phyloP scores from a whole-genome alignment of 1,140 invertebrate species.

The Anastatus disparis region DNA sequence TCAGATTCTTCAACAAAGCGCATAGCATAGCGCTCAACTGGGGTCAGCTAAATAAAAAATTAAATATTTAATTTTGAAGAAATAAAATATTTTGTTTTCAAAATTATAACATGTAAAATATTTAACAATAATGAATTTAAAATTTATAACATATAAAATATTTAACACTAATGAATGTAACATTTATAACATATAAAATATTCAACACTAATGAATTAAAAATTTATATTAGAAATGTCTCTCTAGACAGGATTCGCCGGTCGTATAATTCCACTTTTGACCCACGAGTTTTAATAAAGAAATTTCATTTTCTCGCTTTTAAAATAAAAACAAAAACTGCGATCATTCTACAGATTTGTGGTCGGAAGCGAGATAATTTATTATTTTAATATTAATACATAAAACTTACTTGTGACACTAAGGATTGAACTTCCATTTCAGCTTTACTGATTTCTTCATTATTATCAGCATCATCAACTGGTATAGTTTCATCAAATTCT shows the following conservation, averaged over 20 bases:
- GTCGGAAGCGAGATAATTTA: constrained; percentile 35
- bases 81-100: neutral
- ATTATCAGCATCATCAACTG: constrained; percentile 79
- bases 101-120: neutral
- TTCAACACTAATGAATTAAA: neutral
- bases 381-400: neutral
- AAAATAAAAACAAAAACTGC: constrained; percentile 23
- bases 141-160: neutral
- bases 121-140: neutral
- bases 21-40: constrained; percentile 94
- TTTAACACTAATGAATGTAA: neutral
- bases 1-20: constrained; percentile 88
- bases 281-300: constrained; percentile 41
- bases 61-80: neutral
- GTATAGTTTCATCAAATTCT: constrained; percentile 97
- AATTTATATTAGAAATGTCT: constrained; percentile 10
- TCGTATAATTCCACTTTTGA: constrained; percentile 26
- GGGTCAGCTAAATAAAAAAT: constrained; percentile 76
- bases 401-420: constrained; percentile 81
- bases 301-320: constrained; percentile 29
- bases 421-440: constrained; percentile 83
- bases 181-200: neutral
- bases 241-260: constrained; percentile 39
- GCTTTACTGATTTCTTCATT: constrained; percentile 79
- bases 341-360: constrained; percentile 19